Percentiles rank a stretch among this genome's conserved stretches.
Conservation (phyloP, 2,113 vertebrate species). For the Megaceryle maxima region DNA sequence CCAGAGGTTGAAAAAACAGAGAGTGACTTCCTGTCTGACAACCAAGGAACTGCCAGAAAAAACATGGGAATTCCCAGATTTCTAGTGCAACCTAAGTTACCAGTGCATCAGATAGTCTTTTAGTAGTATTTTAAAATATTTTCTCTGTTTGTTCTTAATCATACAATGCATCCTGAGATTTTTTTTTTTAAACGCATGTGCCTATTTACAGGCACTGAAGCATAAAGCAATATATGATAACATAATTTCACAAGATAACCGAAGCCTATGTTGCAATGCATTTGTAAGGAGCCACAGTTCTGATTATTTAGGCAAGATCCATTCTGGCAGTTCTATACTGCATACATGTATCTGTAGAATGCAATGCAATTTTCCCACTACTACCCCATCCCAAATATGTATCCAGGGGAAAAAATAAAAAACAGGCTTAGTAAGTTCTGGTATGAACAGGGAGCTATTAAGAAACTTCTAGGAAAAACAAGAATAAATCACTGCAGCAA, state of each 20-base stretch:
- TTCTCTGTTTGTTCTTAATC: not conserved
- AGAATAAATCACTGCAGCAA: not conserved
- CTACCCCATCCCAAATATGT: not conserved
- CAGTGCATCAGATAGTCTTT: not conserved
- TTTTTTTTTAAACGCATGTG: not conserved
- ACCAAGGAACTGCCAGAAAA: conserved; percentile 21
- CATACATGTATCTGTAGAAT: fast-evolving
- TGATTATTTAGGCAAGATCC: not conserved
- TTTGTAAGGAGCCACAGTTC: not conserved
- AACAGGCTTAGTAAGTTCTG: not conserved
- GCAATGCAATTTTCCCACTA: not conserved
- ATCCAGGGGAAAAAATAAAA: not conserved
- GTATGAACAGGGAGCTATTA: not conserved
- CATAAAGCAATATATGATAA: not conserved
- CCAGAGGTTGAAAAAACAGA: conserved; percentile 16
- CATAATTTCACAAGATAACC: not conserved
- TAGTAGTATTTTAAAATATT: not conserved
- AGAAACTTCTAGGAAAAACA: not conserved
- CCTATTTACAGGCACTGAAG: not conserved
- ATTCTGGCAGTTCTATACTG: not conserved
- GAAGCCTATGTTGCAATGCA: not conserved
- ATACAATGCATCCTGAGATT: not conserved
- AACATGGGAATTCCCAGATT: conserved; percentile 54
- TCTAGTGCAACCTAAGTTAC: not conserved
- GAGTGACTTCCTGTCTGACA: conserved; percentile 48